Evolutionary conservation across 1,140 invertebrate genomes (phyloP), one percentile per base, ranked within the genome.

Genomic region (Drosophila aff.): DNA sequence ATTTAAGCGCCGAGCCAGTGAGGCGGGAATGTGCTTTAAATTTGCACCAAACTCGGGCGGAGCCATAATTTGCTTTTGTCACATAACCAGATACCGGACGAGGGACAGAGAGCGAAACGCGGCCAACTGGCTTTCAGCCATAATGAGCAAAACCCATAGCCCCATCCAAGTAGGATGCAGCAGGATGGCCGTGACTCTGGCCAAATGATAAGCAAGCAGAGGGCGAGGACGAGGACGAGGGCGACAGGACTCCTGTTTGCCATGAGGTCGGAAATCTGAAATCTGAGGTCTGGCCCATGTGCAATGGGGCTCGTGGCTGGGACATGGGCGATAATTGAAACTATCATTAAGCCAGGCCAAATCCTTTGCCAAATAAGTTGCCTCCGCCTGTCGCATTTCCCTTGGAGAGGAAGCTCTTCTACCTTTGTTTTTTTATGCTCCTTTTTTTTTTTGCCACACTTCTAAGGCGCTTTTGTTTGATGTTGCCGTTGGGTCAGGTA

Each of bases 311-410:
- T 62, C 72, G 63, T 61, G 33, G 57, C 63, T 59, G 64, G 78
- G 52, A 68, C 77, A 72, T 71, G 85, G 77, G 62, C 81, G 81
- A 89, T 90, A 89, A 90, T 89, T 89, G 84, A 89, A 89, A 90
- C 75, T 81, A 81, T 81, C 85, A 90, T 89, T 89, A 89, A 89
- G 85, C 77, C 81, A 74, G 66, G 53, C 64, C 50, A 77, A 84
- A 71, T 76, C 81, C 67, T 72, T 79, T 83, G 80, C 65, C 67
- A 73, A 79, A 81, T 81, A 78, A 67, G 52, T 80, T 80, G 64
- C 64, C 47, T 63, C 40, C 49, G 26, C 33, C 68, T 21, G 23
- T 47, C 40, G 43, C 57, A 28, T 7, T 13, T n/a, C n/a, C 23
- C 23, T n/a, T 1, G n/a, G 4, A 2, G 15, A 9, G 47, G 9